These are phyloP conservation scores for Mionectes macconnelli DNA, from an alignment of 2,113 vertebrate genomes.

Conservation along the genomic window DNA sequence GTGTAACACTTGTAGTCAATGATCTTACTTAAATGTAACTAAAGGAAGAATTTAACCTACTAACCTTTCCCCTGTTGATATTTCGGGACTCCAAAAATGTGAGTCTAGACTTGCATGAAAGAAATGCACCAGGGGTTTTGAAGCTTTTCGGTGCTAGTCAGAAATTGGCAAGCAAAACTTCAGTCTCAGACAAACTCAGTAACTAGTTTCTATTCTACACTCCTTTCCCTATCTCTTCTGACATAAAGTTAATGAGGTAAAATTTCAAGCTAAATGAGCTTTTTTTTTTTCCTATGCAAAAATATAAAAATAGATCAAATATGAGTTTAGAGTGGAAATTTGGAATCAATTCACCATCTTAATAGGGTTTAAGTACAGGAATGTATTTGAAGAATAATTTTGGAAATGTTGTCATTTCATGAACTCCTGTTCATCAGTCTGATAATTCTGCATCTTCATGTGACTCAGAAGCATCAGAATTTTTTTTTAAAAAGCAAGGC, in stretches of 20 bases:
- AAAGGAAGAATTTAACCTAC: constrained; percentile 20
- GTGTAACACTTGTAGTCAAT: not conserved
- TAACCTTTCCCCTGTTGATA: not conserved
- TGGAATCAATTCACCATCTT: constrained; percentile 7
- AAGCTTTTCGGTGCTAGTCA: not conserved
- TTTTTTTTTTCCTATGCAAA: constrained; percentile 20
- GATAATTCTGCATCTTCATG: not conserved
- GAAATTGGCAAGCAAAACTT: not conserved
- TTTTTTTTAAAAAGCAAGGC: not conserved
- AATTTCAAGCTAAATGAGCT: constrained; percentile 4
- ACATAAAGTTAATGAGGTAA: constrained; percentile 22
- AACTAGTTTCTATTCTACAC: not conserved
- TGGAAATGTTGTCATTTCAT: not conserved
- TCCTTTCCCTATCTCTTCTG: not conserved
- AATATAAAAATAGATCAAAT: constrained; percentile 41
- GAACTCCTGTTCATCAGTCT: constrained; percentile 10
- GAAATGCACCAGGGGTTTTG: not conserved
- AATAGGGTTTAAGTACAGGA: constrained; percentile 7
- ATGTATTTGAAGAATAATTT: constrained; percentile 21
- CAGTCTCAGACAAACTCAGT: not conserved
- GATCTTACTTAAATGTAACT: not conserved
- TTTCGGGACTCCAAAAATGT: not conserved
- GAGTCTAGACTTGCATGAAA: not conserved
- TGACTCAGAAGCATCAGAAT: not conserved
- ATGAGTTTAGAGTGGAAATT: not conserved